These are phyloP conservation scores for Papilio xuthus DNA, from an alignment of 1,140 invertebrate species.

Conservation along the genomic window DNA sequence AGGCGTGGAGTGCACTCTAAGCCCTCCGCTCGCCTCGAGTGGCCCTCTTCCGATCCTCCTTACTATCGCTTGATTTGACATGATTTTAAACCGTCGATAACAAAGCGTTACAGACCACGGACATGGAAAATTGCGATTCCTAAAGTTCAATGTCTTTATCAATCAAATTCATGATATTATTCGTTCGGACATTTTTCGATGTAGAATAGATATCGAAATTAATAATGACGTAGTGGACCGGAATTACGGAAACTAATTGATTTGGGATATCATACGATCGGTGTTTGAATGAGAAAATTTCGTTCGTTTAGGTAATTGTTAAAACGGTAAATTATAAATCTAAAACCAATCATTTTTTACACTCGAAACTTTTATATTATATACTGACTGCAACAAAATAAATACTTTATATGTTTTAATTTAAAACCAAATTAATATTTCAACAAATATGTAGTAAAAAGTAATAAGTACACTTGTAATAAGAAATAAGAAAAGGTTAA, in stretches of 20 bases:
- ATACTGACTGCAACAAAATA: background rate
- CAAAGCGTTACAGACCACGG: conserved; percentile 43
- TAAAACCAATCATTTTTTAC: too few relatives aligned
- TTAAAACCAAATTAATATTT: too few relatives aligned
- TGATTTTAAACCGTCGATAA: conserved; percentile 79
- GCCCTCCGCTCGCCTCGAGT: conserved; percentile 60
- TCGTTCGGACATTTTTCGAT: conserved; percentile 30
- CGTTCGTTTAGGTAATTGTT: too few relatives aligned
- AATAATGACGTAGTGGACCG: conserved; percentile 49
- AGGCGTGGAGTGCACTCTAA: conserved; percentile 66
- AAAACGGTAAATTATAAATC: too few relatives aligned
- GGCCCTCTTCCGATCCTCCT: conserved; percentile 63
- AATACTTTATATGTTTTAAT: too few relatives aligned
- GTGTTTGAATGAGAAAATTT: conserved; percentile 40
- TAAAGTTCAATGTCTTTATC: conserved; percentile 11
- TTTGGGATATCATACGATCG: conserved; percentile 49
- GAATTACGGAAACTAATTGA: conserved; percentile 53
- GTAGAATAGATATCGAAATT: conserved; percentile 40
- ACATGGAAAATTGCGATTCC: conserved; percentile 37
- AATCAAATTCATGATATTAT: conserved; percentile 32
- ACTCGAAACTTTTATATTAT: background rate
- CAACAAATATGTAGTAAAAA: too few relatives aligned
- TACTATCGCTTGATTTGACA: conserved; percentile 79
- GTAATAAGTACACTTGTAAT: background rate
- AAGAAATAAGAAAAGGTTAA: background rate